Base-by-base conservation (phyloP, 2,888 invertebrate species). In the Trissolcus brochymenae region DNA sequence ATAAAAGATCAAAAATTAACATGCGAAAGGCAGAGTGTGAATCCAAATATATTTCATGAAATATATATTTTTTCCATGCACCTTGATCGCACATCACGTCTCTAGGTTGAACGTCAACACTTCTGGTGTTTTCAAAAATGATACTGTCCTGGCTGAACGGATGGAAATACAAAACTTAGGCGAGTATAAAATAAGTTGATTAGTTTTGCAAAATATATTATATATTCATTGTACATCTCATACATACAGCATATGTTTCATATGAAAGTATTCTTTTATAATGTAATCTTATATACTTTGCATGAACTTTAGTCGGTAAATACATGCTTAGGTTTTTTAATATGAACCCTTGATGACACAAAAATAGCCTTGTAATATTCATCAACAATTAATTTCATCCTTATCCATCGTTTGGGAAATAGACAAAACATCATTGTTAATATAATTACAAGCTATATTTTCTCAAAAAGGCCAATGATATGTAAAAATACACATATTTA, bases 401-500 rank as follows among this genome's bases (percentile, higher is more conserved):
- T 73, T 16, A 25, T 77, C 57, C 41, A 43, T 66, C 35, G 21
- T 62, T 57, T 50, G 29, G 70, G 73, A 54, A 79, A 81, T 70
- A 76, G 68, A 81, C 73, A 79, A 79, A 68, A 81, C 74, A 14
- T 79, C 66, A 76, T 81, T 81, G 79, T 83, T 78, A 82, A 81
- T 83, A 85, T 83, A 84, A 83, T 85, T 85, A 84, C 81, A 83
- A 83, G 84, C 83, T 85, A 84, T 86, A 85, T 51, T 85, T 85
- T 87, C 84, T 84, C 81, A 86, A 85, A 84, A 88, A 87, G 85
- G 87, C 87, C 86, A 85, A 87, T 88, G 88, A 88, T 88, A 87
- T 88, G 88, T 87, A 88, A 88, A 88, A 88, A 88, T 88, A 88
- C 88, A 88, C 87, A 84, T 87, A 87, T 85, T 84, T 88, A 88